Evolutionary conservation across 2,888 invertebrate genomes (phyloP), one percentile per base, ranked within the genome.

Genomic region (Dryobotodes eremita): DNA sequence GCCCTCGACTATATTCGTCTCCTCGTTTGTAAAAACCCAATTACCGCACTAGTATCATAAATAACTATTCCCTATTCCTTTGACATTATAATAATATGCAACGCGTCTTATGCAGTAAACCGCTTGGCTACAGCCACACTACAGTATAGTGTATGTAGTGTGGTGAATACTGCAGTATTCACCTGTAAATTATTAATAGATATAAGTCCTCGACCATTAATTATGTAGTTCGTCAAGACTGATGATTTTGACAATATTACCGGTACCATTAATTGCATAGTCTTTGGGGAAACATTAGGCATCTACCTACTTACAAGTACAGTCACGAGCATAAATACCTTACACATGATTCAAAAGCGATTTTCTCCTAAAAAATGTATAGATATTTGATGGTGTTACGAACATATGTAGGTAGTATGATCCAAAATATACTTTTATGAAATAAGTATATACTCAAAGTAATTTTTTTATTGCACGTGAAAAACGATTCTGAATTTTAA

Each of bases 221-320:
- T 75, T 78, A 36, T 36, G 31, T 36, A 85, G 42, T 73, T 36
- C 55, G 53, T 69, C 48, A 62, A 46, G 48, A 20, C 17, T 73
- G 57, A 69, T 73, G 48, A 85, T 75, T 70, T 75, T 71, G 36
- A 66, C 66, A 78, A 68, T 75, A 78, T 78, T 78, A 70, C 42
- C 59, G 26, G 36, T n/a, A 36, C 48, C 46, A 78, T 72, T 65
- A 81, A 69, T 75, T 64, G 26, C 55, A 42, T 53, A 64, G 68
- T 69, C 73, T 74, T 57, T 61, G 46, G 78, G 59, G 65, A 75
- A 65, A 75, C 53, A 70, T 75, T 59, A 59, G 1, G 57, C 61
- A 36, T 3, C 17, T 15, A 46, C 4, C n/a, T n/a, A 48, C 3
- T 36, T 69, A 23, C 15, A 26, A 46, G n/a, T 68, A 26, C 13